phyloP scores from a whole-genome alignment of 2,888 invertebrate genomes.

The Acanthoscelides obtectus region DNA sequence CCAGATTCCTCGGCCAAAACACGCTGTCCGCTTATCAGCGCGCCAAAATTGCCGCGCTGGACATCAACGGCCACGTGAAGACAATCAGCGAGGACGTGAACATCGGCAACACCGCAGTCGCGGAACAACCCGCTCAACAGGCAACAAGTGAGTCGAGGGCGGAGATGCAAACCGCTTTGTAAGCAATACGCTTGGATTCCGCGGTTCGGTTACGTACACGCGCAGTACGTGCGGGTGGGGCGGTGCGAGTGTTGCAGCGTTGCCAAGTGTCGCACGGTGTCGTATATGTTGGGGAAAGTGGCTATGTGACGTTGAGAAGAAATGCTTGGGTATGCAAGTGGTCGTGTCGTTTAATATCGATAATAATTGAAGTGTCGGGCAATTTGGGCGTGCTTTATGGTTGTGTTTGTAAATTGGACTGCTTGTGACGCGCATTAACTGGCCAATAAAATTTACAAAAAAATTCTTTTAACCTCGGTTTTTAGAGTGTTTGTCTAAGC shows the following conservation, averaged over 20 bases:
- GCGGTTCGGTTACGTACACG: not conserved
- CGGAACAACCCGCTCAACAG: not conserved
- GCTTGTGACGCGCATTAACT: too few relatives aligned
- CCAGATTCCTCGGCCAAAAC: slow-evolving; percentile 79
- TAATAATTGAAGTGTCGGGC: too few relatives aligned
- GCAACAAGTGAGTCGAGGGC: not conserved
- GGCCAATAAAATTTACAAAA: too few relatives aligned
- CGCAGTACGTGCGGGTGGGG: not conserved
- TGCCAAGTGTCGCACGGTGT: not conserved
- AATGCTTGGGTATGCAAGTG: not conserved
- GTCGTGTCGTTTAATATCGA: not conserved
- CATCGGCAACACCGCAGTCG: slow-evolving; percentile 31
- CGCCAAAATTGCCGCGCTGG: slow-evolving; percentile 82
- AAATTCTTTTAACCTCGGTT: too few relatives aligned
- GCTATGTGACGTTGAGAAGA: not conserved
- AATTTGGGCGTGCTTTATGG: too few relatives aligned
- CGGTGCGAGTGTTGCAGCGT: not conserved
- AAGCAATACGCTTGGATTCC: not conserved
- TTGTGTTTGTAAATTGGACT: too few relatives aligned
- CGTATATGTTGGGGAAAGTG: not conserved
- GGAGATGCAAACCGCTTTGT: not conserved
- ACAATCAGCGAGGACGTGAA: slow-evolving; percentile 55
- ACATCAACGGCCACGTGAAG: slow-evolving; percentile 56
- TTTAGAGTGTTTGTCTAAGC: too few relatives aligned
- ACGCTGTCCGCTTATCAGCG: slow-evolving; percentile 87